Conservation (phyloP, 1,140 invertebrate genomes). For the Zaprionus taronus region DNA sequence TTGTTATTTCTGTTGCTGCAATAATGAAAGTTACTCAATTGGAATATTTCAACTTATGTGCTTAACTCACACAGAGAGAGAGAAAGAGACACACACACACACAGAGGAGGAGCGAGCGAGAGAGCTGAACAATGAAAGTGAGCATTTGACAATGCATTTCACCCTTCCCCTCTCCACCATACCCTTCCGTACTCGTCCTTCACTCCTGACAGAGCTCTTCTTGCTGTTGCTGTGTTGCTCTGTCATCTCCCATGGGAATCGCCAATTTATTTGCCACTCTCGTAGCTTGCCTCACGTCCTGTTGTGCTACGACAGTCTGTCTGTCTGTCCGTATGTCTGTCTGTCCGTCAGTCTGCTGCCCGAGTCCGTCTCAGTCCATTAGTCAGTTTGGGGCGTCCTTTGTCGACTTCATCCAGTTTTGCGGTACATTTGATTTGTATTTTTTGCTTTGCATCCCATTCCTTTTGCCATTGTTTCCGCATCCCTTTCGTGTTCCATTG, state of each 20-base stretch:
- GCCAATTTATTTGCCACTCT: constrained; percentile 79
- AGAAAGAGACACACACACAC: constrained; percentile 30
- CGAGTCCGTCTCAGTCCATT: constrained; percentile 51
- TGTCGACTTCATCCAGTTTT: constrained; percentile 82
- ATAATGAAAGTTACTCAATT: constrained; percentile 83
- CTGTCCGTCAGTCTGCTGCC: constrained; percentile 9
- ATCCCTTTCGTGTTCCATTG: constrained; percentile 43
- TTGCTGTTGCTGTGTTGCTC: constrained; percentile 13
- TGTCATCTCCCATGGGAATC: constrained; percentile 70
- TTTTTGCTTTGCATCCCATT: constrained; percentile 58
- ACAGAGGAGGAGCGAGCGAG: constrained; percentile 14
- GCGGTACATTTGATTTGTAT: constrained; percentile 82
- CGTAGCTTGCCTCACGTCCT: constrained; percentile 9
- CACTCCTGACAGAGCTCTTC: background rate
- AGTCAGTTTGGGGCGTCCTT: constrained; percentile 65
- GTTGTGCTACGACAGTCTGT: constrained; percentile 24
- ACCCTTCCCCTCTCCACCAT: background rate
- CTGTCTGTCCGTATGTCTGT: background rate
- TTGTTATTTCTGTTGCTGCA: constrained; percentile 53
- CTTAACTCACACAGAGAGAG: constrained; percentile 60
- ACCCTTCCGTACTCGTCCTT: background rate
- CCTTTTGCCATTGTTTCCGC: constrained; percentile 52
- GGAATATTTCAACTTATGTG: constrained; percentile 83
- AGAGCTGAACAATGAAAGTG: constrained; percentile 71
- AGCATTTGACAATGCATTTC: constrained; percentile 72